Base-by-base conservation (phyloP, 2,797 vertebrate genomes). In the Neosilurus hyrtlii region DNA sequence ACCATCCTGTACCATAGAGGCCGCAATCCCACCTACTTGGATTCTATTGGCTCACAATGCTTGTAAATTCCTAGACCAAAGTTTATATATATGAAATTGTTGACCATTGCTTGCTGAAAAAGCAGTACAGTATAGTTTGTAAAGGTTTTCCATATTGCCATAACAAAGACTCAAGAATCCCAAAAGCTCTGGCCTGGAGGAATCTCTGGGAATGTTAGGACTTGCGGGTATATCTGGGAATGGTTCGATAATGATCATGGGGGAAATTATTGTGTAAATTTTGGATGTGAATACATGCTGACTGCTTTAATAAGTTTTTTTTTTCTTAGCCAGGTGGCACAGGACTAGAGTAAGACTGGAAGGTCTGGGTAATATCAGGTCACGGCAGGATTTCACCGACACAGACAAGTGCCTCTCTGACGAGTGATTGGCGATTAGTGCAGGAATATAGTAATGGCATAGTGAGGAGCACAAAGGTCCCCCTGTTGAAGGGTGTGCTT, bases 401-500 rank as follows among this genome's bases (percentile, higher is more conserved):
- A 67, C 56, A 83, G 82, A 83, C 83, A 85, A 79, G 85, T 65
- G 26, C 35, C 74, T 83, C 83, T 79, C 80, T 84, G 52, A 79
- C 30, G 54, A 73, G 61, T 79, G 43, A 62, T n/a, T 49, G 57
- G 6, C 1, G 54, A 71, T 61, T 43, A 49, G 54, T 78, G 43
- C 79, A 82, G 78, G 78, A 67, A 80, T 67, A 68, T 24, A 84
- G 83, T 67, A 59, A 75, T 30, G 68, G 71, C 62, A 84, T 30
- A 76, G 84, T 30, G 67, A 76, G 51, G 66, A 72, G 67, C 22
- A 85, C 86, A 88, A 86, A 84, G 85, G 70, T 68, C 18, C 70
- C 68, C 85, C 86, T 88, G 87, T 88, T 84, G 12, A 57, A 84
- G 65, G 52, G 71, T 77, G 79, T 73, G 79, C 81, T 86, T 88